These are phyloP conservation scores for Avahi laniger DNA, from an alignment of 2,797 vertebrate genomes.

Conservation along the genomic window DNA sequence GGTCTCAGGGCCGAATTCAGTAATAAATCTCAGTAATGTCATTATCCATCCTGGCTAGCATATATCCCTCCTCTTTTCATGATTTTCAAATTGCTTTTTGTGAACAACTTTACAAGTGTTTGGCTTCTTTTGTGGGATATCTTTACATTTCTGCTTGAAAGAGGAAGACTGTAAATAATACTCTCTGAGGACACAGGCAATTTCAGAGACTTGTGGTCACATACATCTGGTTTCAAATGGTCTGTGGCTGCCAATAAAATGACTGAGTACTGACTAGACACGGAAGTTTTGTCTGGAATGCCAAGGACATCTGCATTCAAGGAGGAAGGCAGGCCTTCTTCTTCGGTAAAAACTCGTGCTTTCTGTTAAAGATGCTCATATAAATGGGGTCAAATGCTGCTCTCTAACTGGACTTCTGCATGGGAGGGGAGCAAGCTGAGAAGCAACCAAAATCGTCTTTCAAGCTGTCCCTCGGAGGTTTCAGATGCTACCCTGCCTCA, in stretches of 20 bases:
- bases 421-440: not conserved
- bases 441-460: not conserved
- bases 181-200: not conserved
- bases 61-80: slow-evolving; percentile 10
- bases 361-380: not conserved
- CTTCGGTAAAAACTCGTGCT: not conserved
- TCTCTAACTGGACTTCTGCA: not conserved
- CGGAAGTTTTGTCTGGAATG: not conserved
- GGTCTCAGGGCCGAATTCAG: not conserved
- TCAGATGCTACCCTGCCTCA: not conserved
- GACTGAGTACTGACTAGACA: not conserved
- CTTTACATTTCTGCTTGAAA: slow-evolving; percentile 1
- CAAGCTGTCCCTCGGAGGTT: not conserved
- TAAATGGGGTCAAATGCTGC: not conserved
- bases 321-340: not conserved
- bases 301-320: not conserved
- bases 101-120: not conserved
- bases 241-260: not conserved
- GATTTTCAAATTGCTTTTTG: slow-evolving; percentile 20
- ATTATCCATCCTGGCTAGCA: not conserved
- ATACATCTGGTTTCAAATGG: not conserved
- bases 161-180: not conserved
- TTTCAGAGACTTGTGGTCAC: not conserved
- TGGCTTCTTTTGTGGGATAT: not conserved
- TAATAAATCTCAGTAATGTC: slow-evolving; percentile 23